phyloP scores from a whole-genome alignment of 2,888 invertebrate species.

The Parasteatoda lunata region DNA sequence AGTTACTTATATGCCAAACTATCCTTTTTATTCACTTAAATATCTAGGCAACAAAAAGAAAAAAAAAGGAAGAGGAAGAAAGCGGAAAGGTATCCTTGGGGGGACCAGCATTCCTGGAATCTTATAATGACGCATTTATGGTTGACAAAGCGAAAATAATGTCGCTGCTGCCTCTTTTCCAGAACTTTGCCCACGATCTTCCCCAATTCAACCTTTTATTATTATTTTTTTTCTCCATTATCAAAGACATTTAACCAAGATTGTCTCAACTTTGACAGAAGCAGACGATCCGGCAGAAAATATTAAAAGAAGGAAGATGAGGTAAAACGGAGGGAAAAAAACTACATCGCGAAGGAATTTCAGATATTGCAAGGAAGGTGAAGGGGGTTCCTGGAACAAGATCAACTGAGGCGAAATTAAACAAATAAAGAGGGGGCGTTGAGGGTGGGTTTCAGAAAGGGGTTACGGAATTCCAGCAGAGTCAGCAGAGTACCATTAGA shows the following conservation, averaged over 20 bases:
- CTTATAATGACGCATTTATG: constrained; percentile 24
- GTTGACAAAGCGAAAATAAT: constrained; percentile 27
- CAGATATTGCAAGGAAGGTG: background rate
- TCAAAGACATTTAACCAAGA: background rate
- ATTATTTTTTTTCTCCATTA: background rate
- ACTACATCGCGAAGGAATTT: background rate
- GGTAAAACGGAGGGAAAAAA: background rate
- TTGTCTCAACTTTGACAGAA: background rate
- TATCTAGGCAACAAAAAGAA: background rate
- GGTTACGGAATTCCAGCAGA: background rate
- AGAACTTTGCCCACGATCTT: background rate
- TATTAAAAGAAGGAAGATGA: background rate
- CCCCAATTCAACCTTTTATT: background rate
- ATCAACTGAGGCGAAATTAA: constrained; percentile 5
- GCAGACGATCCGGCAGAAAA: background rate
- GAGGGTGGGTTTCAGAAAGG: background rate
- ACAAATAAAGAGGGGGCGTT: background rate
- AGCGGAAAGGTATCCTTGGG: background rate
- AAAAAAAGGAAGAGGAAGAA: background rate
- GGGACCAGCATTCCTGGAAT: constrained; percentile 3
- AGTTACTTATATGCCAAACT: no score
- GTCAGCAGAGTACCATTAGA: constrained; percentile 2
- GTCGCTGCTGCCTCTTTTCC: background rate
- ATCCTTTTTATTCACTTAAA: no score
- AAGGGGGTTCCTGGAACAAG: background rate